Base-by-base conservation (phyloP, 2,888 invertebrate genomes). In the Platerodrilus igneus region DNA sequence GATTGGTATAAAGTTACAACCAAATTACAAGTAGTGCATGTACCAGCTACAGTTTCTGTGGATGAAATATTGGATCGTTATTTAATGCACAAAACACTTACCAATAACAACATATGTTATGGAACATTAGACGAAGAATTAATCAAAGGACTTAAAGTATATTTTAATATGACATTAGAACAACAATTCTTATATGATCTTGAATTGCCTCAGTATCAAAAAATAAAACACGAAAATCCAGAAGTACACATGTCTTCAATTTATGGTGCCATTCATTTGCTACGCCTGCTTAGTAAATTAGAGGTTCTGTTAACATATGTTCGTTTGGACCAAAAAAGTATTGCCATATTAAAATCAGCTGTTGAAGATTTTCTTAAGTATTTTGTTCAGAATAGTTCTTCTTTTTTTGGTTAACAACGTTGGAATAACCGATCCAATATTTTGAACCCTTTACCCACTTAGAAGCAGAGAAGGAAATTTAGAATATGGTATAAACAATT, bases 151-250 rank as follows among this genome's bases (percentile, higher is more conserved):
- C 81, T 96, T 20, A 81, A 86, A 51, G 93, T 93, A 60, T 96
- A 96, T 63, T 96, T 96, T 63, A 93, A 95, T 67, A 86, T 86
- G 0, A 89, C 93, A 68, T 69, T 96, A 8, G 92, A 93, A 2
- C 86, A 89, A 2, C 93, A 94, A 62, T 72, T 96, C 4, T 72
- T 96, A 4, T 97, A 96, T 66, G 93, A 93, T 66, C 93, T 91
- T 67, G 95, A 95, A 68, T 73, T 92, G 35, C 86, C 89, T 0
- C 94, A 95, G 59, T 93, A 91, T 68, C 83, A 85, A 31, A 91
- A 92, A 58, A 79, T 91, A 34, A 68, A 85, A 39, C 78, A 80
- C 56, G 82, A 84, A 43, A 78, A 87, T 67, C 81, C 85, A 0
- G 87, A 88, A 40, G 83, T 79, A 11, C 77, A 83, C 0, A 82